These are phyloP conservation scores for Lordiphosa stackelbergi DNA, from an alignment of 1,140 invertebrate species.

Conservation along the genomic window DNA sequence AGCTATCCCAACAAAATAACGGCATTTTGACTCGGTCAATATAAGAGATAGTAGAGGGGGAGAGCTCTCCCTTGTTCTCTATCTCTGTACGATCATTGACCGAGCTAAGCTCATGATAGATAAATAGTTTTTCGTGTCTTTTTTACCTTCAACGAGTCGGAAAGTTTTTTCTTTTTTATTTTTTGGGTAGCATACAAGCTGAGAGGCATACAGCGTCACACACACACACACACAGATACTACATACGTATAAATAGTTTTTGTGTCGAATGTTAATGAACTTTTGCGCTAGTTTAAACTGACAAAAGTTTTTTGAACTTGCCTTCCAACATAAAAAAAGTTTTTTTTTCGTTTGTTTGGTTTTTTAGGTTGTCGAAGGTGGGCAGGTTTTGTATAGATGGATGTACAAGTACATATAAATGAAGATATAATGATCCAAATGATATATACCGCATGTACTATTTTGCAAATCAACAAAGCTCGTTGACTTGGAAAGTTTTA, in stretches of 20 bases:
- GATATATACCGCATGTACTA: no score
- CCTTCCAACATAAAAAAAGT: slow-evolving; percentile 23
- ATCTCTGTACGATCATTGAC: slow-evolving; percentile 49
- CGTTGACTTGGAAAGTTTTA: no score
- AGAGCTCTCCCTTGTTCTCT: neutral
- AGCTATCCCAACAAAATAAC: slow-evolving; percentile 72
- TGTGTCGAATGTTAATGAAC: slow-evolving; percentile 75
- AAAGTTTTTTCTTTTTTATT: slow-evolving; percentile 18
- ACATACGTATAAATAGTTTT: slow-evolving; percentile 61
- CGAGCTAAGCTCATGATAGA: slow-evolving; percentile 54
- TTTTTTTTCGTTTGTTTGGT: slow-evolving; percentile 21
- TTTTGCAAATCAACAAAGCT: no score
- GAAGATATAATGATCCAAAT: no score
- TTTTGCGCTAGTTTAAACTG: slow-evolving; percentile 67
- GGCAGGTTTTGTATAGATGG: slow-evolving; percentile 11
- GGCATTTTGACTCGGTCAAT: slow-evolving; percentile 39
- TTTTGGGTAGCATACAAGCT: slow-evolving; percentile 15
- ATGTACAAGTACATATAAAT: neutral
- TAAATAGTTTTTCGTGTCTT: slow-evolving; percentile 27
- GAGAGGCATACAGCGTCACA: slow-evolving; percentile 7
- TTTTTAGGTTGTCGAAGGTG: slow-evolving; percentile 27
- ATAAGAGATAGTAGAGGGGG: slow-evolving; percentile 6
- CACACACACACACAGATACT: slow-evolving; percentile 10
- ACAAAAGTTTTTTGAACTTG: slow-evolving; percentile 70
- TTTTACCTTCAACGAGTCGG: slow-evolving; percentile 34